A percentile compares a stretch with the other conserved stretches of the same genome.
phyloP scores from a whole-genome alignment of 1,140 invertebrate species.

The Meloidogyne hapla region DNA sequence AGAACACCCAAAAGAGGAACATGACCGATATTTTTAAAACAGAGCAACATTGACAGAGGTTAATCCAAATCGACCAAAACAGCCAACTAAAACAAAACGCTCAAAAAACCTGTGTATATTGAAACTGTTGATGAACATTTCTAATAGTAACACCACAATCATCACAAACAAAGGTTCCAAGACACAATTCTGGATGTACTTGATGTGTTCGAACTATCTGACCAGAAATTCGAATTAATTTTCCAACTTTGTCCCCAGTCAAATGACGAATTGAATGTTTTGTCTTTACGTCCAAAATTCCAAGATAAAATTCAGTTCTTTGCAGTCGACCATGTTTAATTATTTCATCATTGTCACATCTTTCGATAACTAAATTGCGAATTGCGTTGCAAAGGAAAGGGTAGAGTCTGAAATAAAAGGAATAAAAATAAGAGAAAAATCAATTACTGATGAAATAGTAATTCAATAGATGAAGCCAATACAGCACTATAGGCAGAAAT shows the following conservation, averaged over 20 bases:
- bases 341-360: conserved; percentile 50
- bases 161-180: conserved; percentile 87
- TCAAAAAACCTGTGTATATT: conserved; percentile 72
- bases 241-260: conserved; percentile 87
- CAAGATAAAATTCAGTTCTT: conserved; percentile 89
- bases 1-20: too few relatives aligned
- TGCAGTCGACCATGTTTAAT: conserved; percentile 61
- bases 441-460: conserved; percentile 88
- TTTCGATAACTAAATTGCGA: conserved; percentile 72
- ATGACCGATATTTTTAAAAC: too few relatives aligned
- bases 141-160: conserved; percentile 92
- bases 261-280: conserved; percentile 78
- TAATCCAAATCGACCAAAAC: neutral
- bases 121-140: conserved; percentile 97
- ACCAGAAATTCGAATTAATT: conserved; percentile 88
- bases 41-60: too few relatives aligned
- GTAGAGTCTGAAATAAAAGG: conserved; percentile 75
- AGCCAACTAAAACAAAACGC: neutral
- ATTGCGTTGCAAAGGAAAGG: conserved; percentile 90
- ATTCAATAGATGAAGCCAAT: conserved; percentile 84
- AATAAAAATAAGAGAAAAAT: too few relatives aligned
- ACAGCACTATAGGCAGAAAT: conserved; percentile 91
- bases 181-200: conserved; percentile 86
- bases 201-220: conserved; percentile 97
- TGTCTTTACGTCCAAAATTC: conserved; percentile 86